Evolutionary conservation across 2,797 vertebrate genomes (phyloP), one percentile per base, ranked within the genome.

Genomic region (Acrocephalus scirpaceus): DNA sequence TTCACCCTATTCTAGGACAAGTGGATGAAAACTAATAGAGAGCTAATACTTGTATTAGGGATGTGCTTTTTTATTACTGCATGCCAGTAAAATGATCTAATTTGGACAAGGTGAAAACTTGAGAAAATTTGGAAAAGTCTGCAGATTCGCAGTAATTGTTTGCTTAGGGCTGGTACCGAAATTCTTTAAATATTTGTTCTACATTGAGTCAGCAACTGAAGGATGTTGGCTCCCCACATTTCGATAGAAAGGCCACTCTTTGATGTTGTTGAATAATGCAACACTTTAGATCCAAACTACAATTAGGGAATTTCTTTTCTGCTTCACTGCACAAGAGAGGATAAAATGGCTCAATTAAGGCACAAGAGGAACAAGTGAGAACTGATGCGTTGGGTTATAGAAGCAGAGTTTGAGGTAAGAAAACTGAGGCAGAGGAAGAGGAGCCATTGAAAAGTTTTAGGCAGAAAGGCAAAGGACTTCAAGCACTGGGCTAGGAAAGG

Each of bases 181-280:
- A 90, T 86, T 91, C 69, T 80, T 92, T 75, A 92, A 86, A 90
- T 95, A 90, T 91, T 96, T 91, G 42, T 45, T 57, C 61, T 69
- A 36, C 27, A 20, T 5, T 50, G 50, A 86, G 60, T 54, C 62
- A 91, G 53, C 36, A 85, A 26, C 45, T 74, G 78, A 95, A 81
- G 48, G 81, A 75, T 77, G 57, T 54, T 76, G 67, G 71, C 15
- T 70, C 8, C 80, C 51, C 2, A 12, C 42, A 50, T 67, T 90
- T 87, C 72, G 61, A 69, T 48, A 70, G 57, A 77, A 81, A 44
- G 72, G 82, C 40, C 65, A 12, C 17, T 44, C 38, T 75, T 61
- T 85, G 84, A 45, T 87, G 6, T 23, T 79, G n/a, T 45, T 86
- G 89, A 65, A 77, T 91, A 85, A 64, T 16, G 23, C 51, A 91